Conservation (phyloP, 2,113 vertebrate species). For the Micromys minutus region DNA sequence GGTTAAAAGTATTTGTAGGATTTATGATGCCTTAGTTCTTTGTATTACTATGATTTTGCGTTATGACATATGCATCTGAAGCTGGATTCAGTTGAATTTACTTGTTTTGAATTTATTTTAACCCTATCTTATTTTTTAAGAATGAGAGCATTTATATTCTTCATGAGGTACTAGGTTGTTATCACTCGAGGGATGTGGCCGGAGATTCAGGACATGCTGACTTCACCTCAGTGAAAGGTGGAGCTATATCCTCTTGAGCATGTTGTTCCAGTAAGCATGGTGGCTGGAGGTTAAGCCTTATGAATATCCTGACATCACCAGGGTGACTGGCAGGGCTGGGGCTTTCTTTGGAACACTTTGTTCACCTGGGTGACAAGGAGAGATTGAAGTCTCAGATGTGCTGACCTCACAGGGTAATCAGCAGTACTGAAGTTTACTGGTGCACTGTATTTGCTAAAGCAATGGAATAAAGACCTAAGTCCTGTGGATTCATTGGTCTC, state of each 20-base stretch:
- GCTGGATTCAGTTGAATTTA: not conserved
- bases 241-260: not conserved
- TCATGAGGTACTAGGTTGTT: not conserved
- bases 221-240: not conserved
- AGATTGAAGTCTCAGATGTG: not conserved
- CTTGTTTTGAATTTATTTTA: not conserved
- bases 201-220: not conserved
- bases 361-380: not conserved
- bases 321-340: not conserved
- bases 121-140: not conserved
- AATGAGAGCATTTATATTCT: not conserved
- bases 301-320: not conserved
- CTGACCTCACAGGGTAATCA: not conserved
- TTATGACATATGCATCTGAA: not conserved
- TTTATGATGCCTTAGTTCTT: not conserved
- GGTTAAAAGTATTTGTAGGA: not conserved
- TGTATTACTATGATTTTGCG: not conserved
- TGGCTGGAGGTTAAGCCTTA: not conserved
- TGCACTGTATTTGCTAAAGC: not conserved
- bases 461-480: not conserved
- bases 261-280: not conserved
- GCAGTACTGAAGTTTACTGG: not conserved
- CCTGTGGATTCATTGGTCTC: not conserved
- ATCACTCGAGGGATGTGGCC: not conserved
- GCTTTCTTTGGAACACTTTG: not conserved